These are phyloP conservation scores for Halictus rubicundus DNA, from an alignment of 1,140 invertebrate species.

Conservation along the genomic window DNA sequence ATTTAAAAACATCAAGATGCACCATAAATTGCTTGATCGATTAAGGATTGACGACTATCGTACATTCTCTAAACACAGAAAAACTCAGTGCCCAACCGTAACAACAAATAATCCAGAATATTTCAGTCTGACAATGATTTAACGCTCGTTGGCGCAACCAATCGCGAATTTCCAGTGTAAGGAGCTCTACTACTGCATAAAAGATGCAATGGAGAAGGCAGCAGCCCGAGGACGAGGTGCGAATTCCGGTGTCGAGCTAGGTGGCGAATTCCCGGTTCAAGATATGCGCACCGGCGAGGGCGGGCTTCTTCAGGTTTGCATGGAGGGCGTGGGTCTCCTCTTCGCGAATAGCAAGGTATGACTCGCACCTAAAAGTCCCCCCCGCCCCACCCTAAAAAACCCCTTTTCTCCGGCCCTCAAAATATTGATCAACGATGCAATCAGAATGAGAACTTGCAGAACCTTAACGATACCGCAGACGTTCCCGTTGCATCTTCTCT, in stretches of 20 bases:
- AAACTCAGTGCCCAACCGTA: too few relatives aligned
- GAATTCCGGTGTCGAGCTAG: slow-evolving; percentile 89
- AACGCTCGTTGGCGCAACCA: too few relatives aligned
- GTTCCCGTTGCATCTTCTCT: slow-evolving; percentile 14
- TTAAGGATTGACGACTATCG: too few relatives aligned
- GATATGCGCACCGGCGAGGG: slow-evolving; percentile 98
- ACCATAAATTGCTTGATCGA: too few relatives aligned
- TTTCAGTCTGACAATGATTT: too few relatives aligned
- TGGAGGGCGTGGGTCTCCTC: slow-evolving; percentile 98
- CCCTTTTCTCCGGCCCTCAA: background rate
- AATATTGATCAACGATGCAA: slow-evolving; percentile 22
- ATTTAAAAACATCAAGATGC: too few relatives aligned
- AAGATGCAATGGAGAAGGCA: slow-evolving; percentile 98
- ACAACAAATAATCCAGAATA: too few relatives aligned
- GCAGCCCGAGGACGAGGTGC: slow-evolving; percentile 90
- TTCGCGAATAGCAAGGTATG: slow-evolving; percentile 99
- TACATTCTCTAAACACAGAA: too few relatives aligned
- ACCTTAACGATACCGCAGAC: slow-evolving; percentile 45
- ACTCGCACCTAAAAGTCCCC: slow-evolving; percentile 29
- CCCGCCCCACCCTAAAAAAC: background rate
- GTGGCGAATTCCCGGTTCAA: slow-evolving; percentile 99
- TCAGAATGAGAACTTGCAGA: slow-evolving; percentile 54
- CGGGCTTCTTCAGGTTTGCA: slow-evolving; percentile 98
- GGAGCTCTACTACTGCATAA: slow-evolving; percentile 98
- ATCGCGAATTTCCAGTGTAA: slow-evolving; percentile 88